A percentile compares a stretch with the other conserved stretches of the same genome.
Evolutionary conservation across 1,140 invertebrate genomes (phyloP).

Genomic region (Bombus impatiens): DNA sequence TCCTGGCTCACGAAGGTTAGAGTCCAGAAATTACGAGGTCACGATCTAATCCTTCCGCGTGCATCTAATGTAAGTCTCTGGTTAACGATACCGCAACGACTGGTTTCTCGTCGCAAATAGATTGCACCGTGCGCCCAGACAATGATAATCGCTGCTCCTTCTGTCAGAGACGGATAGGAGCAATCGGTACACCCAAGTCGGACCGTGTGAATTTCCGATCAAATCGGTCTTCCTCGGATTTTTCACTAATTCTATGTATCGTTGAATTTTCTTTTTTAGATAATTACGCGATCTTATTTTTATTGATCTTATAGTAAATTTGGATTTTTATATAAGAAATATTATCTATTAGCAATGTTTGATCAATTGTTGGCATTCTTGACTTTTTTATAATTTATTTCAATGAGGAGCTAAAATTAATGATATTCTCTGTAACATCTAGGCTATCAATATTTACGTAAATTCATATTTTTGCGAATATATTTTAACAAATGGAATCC

Average conservation of each 20-base stretch:
- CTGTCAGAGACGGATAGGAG: constrained; percentile 73
- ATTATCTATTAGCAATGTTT: no score
- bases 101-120: constrained; percentile 67
- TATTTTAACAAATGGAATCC: no score
- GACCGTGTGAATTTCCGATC: constrained; percentile 74
- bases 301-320: no score
- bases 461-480: no score
- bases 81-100: constrained; percentile 56
- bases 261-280: background rate
- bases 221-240: constrained; percentile 7
- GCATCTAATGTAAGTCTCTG: constrained; percentile 62
- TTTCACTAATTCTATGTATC: background rate
- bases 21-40: constrained; percentile 62
- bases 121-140: constrained; percentile 62
- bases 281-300: no score
- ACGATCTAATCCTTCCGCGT: constrained; percentile 67
- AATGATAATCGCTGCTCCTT: constrained; percentile 72
- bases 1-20: constrained; percentile 47
- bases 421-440: no score
- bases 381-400: no score
- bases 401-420: no score
- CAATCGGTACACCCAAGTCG: constrained; percentile 75
- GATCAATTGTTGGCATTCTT: no score
- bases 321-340: no score
- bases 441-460: no score